These are phyloP conservation scores for Augochlorella aurata DNA, from an alignment of 2,888 invertebrate genomes.

Conservation along the genomic window DNA sequence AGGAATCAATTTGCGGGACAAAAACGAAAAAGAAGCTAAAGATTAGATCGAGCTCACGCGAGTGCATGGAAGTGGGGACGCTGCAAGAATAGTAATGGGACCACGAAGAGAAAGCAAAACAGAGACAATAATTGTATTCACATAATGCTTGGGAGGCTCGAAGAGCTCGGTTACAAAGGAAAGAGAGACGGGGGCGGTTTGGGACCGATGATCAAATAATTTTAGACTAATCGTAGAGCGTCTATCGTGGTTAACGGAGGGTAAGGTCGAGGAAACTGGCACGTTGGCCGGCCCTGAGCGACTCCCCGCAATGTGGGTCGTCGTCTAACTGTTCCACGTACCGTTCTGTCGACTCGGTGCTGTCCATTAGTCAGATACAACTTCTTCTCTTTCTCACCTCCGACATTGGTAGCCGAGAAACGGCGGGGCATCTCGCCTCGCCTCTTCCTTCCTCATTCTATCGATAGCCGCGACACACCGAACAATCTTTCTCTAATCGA, in stretches of 20 bases:
- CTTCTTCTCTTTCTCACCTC: conserved; percentile 50
- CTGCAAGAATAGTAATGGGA: neutral
- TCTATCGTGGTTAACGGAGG: conserved; percentile 50
- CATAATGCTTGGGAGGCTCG: neutral
- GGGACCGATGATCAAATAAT: conserved; percentile 23
- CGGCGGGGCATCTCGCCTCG: conserved; percentile 16
- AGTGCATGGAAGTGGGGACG: neutral
- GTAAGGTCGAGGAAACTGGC: conserved; percentile 77
- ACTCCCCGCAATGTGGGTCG: conserved; percentile 79
- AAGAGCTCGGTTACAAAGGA: neutral
- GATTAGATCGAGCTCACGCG: neutral
- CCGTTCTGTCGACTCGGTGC: conserved; percentile 76
- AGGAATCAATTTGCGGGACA: too few species aligned
- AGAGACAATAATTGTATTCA: conserved; percentile 15
- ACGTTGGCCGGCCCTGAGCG: conserved; percentile 77
- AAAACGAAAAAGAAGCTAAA: neutral
- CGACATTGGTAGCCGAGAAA: conserved; percentile 25
- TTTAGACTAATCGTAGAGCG: conserved; percentile 31
- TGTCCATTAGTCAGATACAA: conserved; percentile 61
- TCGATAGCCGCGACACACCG: conserved; percentile 12
- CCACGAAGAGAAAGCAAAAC: neutral
- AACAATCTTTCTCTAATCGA: conserved; percentile 41
- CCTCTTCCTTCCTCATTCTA: conserved; percentile 42
- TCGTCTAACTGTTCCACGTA: conserved; percentile 82
- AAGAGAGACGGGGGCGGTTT: neutral